Percentiles rank a stretch among this genome's conserved stretches.
Conservation (phyloP, 2,888 invertebrate species). For the Dermolepida albohirtum region DNA sequence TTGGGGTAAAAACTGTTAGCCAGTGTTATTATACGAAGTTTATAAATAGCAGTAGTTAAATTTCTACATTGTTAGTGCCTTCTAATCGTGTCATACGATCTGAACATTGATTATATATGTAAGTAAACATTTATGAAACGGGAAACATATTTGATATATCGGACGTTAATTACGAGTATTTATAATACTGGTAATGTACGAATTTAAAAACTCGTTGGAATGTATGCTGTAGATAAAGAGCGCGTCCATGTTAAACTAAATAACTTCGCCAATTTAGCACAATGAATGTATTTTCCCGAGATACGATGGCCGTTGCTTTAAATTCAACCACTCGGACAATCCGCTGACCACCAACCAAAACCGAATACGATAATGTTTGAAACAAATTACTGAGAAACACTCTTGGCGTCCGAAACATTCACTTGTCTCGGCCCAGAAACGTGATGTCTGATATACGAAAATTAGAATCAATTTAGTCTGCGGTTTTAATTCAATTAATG, state of each 20-base stretch:
- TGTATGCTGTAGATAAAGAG: background rate
- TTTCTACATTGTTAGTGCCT: too few species aligned
- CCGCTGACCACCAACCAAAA: background rate
- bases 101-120: too few species aligned
- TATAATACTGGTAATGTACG: background rate
- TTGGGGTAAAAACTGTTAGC: too few species aligned
- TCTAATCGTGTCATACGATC: too few species aligned
- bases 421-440: background rate
- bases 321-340: constrained; percentile 1
- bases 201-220: background rate
- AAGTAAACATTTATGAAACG: too few species aligned
- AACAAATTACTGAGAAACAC: constrained; percentile 5
- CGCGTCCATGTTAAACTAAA: constrained; percentile 1
- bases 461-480: constrained; percentile 11
- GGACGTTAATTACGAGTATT: too few species aligned
- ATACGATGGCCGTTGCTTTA: background rate
- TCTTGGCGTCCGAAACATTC: background rate
- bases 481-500: constrained; percentile 11
- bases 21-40: too few species aligned
- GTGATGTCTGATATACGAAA: background rate
- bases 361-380: constrained; percentile 1
- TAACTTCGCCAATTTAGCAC: constrained; percentile 14
- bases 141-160: too few species aligned
- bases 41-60: too few species aligned
- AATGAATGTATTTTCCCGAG: constrained; percentile 4